Conservation (phyloP, 1,140 invertebrate genomes). For the Probaryconus sp. region DNA sequence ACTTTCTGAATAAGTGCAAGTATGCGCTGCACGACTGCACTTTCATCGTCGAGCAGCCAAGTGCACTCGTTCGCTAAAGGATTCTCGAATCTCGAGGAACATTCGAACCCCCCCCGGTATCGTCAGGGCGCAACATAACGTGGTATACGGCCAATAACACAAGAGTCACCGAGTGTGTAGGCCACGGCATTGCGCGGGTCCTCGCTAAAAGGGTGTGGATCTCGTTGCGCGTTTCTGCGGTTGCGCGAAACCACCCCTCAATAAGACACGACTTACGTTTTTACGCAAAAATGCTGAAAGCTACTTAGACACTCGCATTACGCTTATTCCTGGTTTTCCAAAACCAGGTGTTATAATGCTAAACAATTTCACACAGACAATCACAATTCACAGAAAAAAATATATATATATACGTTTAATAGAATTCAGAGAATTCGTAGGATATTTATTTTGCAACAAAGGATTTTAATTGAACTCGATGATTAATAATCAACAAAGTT, state of each 20-base stretch:
- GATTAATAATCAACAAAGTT: too few relatives aligned
- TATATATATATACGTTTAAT: too few relatives aligned
- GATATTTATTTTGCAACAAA: too few relatives aligned
- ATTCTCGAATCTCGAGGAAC: slow-evolving; percentile 63
- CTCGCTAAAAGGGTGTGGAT: slow-evolving; percentile 45
- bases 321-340: too few relatives aligned
- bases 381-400: too few relatives aligned
- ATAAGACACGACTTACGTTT: slow-evolving; percentile 17
- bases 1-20: slow-evolving; percentile 61
- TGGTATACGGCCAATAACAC: slow-evolving; percentile 53
- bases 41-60: slow-evolving; percentile 60
- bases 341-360: too few relatives aligned
- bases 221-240: slow-evolving; percentile 19
- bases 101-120: slow-evolving; percentile 38
- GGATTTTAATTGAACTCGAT: too few relatives aligned
- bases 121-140: slow-evolving; percentile 51
- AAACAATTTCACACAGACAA: too few relatives aligned
- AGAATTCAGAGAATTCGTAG: too few relatives aligned
- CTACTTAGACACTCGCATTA: too few relatives aligned
- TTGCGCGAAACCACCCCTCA: slow-evolving; percentile 38
- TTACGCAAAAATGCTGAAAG: slow-evolving; percentile 8
- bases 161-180: slow-evolving; percentile 31
- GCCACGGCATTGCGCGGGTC: slow-evolving; percentile 29
- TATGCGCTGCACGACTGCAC: slow-evolving; percentile 53
- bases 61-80: slow-evolving; percentile 62